phyloP scores from a whole-genome alignment of 2,113 vertebrate genomes.

The Phyllostomus hastatus region DNA sequence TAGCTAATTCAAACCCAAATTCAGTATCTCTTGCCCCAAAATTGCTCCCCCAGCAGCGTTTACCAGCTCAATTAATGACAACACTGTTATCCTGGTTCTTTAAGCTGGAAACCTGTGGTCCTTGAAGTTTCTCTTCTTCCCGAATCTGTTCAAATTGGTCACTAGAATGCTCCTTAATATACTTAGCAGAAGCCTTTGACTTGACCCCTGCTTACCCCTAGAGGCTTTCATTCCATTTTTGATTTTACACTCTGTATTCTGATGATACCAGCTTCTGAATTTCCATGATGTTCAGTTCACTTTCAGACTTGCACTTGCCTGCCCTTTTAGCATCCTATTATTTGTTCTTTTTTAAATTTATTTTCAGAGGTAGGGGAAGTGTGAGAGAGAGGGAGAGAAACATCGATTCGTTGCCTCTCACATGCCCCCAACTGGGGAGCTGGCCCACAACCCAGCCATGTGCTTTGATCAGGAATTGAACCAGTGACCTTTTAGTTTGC shows the following conservation, averaged over 20 bases:
- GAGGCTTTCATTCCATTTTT: neutral
- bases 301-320: neutral
- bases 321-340: neutral
- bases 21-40: neutral
- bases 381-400: no score
- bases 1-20: neutral
- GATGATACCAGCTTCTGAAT: neutral
- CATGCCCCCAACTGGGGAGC: no score
- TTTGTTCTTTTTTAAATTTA: no score
- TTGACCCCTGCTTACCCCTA: neutral
- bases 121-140: neutral
- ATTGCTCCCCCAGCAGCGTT: neutral
- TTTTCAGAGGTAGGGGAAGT: no score
- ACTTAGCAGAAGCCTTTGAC: neutral
- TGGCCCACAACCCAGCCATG: no score
- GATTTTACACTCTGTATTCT: neutral
- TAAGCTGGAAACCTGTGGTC: neutral
- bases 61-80: neutral
- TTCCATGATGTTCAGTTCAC: neutral
- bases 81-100: neutral
- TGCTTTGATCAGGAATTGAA: no score
- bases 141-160: neutral
- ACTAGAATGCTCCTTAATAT: neutral
- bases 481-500: no score
- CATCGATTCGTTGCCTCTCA: no score